Base-by-base conservation (phyloP, 2,113 vertebrate species). In the Ophthalmolycus amberensis region DNA sequence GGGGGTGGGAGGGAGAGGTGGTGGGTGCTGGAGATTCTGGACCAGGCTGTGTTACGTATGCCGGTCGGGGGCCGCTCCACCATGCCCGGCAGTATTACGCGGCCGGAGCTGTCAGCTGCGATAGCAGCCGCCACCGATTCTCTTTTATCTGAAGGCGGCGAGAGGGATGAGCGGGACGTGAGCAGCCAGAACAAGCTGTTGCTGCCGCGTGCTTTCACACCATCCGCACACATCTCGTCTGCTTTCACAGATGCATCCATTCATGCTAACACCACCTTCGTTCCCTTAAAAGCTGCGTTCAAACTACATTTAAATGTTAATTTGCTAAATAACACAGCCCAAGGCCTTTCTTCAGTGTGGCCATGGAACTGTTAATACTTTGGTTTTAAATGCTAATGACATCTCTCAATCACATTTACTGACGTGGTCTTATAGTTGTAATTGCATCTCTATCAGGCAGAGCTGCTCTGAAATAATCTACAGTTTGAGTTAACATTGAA, bases 281-380 rank as follows among this genome's bases (percentile, higher is more conserved):
- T 71, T 48, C 64, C 22, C 20, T 46, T 37, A 58, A 77, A 73
- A 64, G 58, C 70, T 84, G 64, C 6, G 1, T 75, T 77, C 54
- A 77, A 73, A 69, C 58, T 66, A 75, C 34, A 79, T 85, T 63
- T 72, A 82, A 79, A 82, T 82, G 79, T 67, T 69, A 79, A 79
- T 85, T 50, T 48, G 25, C 52, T 48, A 6, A 42, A 44, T 63
- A 73, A 60, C 27, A 0, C 18, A 72, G 18, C 14, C 9, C 16
- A 15, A 34, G 29, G 27, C 9, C 42, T 44, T 34, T 38, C 42
- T 56, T 37, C 22, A 32, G 48, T 46, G 27, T 5, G 71, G 66
- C 59, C 16, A 25, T 38, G 15, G 10, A 66, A 20, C 46, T 58
- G 14, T 54, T 69, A 29, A 50, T 32, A 46, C n/a, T 32, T 27